A percentile compares a stretch with the other conserved stretches of the same genome.
These are phyloP conservation scores for Gopherus flavomarginatus DNA, from an alignment of 2,113 vertebrate genomes.

Conservation along the genomic window DNA sequence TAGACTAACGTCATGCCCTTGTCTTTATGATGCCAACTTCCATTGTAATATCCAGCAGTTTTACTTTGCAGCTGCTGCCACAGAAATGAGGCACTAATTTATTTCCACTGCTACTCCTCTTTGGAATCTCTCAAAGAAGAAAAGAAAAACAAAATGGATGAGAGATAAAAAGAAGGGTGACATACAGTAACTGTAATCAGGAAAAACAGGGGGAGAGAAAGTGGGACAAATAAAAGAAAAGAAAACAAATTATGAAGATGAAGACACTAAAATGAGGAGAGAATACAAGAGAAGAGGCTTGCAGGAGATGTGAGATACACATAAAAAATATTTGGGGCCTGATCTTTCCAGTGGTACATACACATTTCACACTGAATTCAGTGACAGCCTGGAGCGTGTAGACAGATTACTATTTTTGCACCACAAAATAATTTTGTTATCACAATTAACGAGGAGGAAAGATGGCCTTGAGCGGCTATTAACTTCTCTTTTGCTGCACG, in stretches of 20 bases:
- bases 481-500: not conserved
- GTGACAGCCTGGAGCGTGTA: not conserved
- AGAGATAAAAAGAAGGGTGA: not conserved
- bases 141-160: not conserved
- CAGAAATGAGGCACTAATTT: not conserved
- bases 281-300: not conserved
- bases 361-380: not conserved
- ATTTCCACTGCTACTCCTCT: not conserved
- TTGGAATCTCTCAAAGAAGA: not conserved
- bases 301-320: not conserved
- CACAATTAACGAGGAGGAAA: not conserved
- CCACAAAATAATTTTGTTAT: not conserved
- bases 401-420: not conserved
- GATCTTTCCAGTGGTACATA: not conserved
- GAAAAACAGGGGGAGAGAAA: not conserved
- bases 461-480: not conserved
- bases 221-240: not conserved
- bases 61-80: not conserved
- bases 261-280: not conserved
- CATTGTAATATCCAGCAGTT: not conserved
- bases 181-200: slow-evolving; percentile 14
- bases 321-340: fast-evolving
- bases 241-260: not conserved
- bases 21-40: not conserved
- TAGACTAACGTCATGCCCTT: not conserved